Percentiles rank a stretch among this genome's conserved stretches.
These are phyloP conservation scores for Mus minutoides DNA, from an alignment of 2,797 vertebrate genomes.

Conservation along the genomic window DNA sequence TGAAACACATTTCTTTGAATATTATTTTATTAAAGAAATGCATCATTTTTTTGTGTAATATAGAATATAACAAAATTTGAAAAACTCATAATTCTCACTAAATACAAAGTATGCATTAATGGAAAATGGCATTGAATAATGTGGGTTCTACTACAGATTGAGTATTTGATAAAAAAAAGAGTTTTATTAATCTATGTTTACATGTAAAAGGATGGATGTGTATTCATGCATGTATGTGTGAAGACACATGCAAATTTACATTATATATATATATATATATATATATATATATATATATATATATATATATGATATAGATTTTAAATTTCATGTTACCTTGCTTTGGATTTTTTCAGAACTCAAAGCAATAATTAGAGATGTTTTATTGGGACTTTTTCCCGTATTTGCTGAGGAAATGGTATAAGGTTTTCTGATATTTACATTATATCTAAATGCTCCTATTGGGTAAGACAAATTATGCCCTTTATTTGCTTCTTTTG, in stretches of 20 bases:
- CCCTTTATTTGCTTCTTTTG: not conserved
- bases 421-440: not conserved
- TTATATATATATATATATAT: not conserved
- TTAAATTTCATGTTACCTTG: not conserved
- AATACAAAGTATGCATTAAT: not conserved
- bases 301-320: not conserved
- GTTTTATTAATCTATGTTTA: not conserved
- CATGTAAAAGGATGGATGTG: not conserved
- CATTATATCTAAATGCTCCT: not conserved
- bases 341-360: not conserved
- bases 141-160: not conserved
- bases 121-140: not conserved
- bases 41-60: not conserved
- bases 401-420: not conserved
- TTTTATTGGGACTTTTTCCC: not conserved
- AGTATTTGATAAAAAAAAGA: not conserved
- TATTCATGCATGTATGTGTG: fast-evolving
- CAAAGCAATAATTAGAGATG: not conserved
- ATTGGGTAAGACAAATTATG: not conserved
- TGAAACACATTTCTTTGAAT: not conserved
- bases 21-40: not conserved
- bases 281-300: not conserved
- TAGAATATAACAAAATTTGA: not conserved
- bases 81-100: not conserved
- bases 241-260: not conserved